phyloP scores from a whole-genome alignment of 2,113 vertebrate genomes.

The Lipotes vexillifer region DNA sequence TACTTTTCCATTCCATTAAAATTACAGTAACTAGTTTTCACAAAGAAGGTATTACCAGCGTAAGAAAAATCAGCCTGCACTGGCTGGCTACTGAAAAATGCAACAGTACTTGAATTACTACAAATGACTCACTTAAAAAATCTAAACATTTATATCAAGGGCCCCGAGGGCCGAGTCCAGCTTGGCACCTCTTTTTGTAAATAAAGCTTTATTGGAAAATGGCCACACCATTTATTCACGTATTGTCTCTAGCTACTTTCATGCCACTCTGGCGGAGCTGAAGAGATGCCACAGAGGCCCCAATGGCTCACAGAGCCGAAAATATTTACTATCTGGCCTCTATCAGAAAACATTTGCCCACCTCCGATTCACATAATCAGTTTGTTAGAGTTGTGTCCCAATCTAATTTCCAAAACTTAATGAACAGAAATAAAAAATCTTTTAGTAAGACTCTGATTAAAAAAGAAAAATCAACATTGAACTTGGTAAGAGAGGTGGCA shows the following conservation, averaged over 20 bases:
- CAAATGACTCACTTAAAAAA: not conserved
- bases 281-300: not conserved
- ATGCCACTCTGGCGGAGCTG: not conserved
- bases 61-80: not conserved
- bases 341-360: not conserved
- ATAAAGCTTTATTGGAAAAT: not conserved
- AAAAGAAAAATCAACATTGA: not conserved
- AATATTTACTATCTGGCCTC: not conserved
- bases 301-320: not conserved
- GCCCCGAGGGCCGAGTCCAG: not conserved
- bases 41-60: not conserved
- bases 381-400: not conserved
- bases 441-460: not conserved
- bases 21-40: not conserved
- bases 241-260: not conserved
- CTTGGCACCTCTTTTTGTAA: not conserved
- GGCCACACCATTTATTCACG: not conserved
- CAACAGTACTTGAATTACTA: not conserved
- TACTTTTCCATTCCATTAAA: not conserved
- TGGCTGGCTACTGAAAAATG: not conserved
- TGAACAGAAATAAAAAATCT: not conserved
- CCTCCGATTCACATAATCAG: not conserved
- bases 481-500: not conserved
- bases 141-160: not conserved
- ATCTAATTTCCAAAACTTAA: not conserved